Evolutionary conservation across 2,113 vertebrate genomes (phyloP), one percentile per base, ranked within the genome.

Genomic region (Anoura caudifer): DNA sequence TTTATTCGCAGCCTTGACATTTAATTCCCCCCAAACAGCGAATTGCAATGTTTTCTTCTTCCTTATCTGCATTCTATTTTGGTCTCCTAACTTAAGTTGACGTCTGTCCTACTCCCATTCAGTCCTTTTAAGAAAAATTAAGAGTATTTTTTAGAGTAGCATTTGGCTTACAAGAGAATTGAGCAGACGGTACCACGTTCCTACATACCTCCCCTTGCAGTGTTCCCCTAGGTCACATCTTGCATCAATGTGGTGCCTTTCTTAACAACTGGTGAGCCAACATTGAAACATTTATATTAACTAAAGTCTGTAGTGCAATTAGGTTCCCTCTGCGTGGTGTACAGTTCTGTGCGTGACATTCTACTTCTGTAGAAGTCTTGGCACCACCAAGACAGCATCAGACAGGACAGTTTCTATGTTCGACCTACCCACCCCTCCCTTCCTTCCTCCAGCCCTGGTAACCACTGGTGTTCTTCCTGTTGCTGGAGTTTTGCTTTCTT

Each of bases 11-110:
- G 41, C 59, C 54, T 91, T 90, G 85, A 84, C 96, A 14, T 54
- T 81, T 97, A 38, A 81, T 90, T 90, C 36, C 24, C 73, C 84
- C 96, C 85, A 81, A 94, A 61, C 38, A 50, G 47, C 9, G 17
- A 63, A 26, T n/a, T 38, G 20, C 28, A 94, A 63, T 59, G 94
- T 11, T 97, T 89, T 87, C 56, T 91, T 91, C 69, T 91, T 70
- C 95, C 87, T 52, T 33, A 13, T 33, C 22, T 54, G 61, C 61
- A 87, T 59, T 77, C 80, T 65, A 3, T 41, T 7, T 36, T 59
- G 17, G 33, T 45, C 12, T 28, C 31, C 20, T 38, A 70, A 76
- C 22, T 75, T 38, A 17, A 13, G 17, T 13, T 67, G 47, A 45
- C 19, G 65, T 87, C 54, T 38, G 3, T 94, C 96, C 33, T 50